Evolutionary conservation across 2,888 invertebrate genomes (phyloP).

Genomic region (Athalia rosae): DNA sequence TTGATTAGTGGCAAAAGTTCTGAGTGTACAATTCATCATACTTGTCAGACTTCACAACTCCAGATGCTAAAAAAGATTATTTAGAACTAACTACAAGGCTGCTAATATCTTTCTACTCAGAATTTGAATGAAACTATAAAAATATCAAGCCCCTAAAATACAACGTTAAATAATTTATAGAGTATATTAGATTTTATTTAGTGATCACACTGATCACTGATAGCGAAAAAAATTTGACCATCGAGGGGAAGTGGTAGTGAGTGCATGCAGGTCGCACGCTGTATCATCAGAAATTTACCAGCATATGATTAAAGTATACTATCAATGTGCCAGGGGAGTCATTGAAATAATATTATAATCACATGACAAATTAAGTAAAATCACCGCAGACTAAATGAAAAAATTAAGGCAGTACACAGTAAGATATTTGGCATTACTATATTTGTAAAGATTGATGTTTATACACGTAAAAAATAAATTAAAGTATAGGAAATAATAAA

Average conservation of each 20-base stretch:
- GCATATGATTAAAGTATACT: no score
- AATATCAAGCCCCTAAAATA: not conserved
- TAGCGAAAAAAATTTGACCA: not conserved
- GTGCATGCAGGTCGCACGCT: no score
- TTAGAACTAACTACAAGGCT: slow-evolving; percentile 26
- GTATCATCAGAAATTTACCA: no score
- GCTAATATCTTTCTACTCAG: slow-evolving; percentile 19
- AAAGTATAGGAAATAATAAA: no score
- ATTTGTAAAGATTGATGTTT: not conserved
- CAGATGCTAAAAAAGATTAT: slow-evolving; percentile 18
- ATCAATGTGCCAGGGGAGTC: no score
- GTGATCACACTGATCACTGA: not conserved
- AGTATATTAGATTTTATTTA: not conserved
- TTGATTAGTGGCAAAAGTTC: not conserved
- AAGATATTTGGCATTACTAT: no score
- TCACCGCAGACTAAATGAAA: no score
- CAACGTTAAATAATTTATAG: slow-evolving; percentile 3
- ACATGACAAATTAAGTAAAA: no score
- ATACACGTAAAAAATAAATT: not conserved
- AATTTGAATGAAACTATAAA: slow-evolving; percentile 13
- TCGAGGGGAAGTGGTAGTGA: not conserved
- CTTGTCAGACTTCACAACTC: slow-evolving; percentile 40
- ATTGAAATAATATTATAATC: no score
- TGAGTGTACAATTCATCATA: slow-evolving; percentile 12
- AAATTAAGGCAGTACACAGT: no score